Evolutionary conservation across 2,113 vertebrate species (phyloP).

Genomic region (Rhinichthys klamathensis): DNA sequence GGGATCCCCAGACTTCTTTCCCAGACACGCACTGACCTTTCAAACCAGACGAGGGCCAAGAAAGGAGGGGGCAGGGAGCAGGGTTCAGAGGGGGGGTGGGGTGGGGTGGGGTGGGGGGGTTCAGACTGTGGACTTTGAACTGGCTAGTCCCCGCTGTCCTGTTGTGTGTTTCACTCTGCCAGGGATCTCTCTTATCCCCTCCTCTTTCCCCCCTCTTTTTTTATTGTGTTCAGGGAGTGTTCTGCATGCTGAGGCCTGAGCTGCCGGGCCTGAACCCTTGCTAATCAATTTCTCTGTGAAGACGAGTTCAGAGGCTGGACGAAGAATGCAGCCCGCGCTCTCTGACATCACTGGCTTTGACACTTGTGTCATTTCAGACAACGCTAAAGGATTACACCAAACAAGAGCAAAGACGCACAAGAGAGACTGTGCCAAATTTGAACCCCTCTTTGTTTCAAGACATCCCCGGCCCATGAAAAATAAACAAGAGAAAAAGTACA

Average conservation of each 20-base stretch:
- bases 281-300: slow-evolving; percentile 99
- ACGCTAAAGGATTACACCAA: slow-evolving; percentile 59
- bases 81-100: slow-evolving; percentile 76
- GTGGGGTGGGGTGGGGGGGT: slow-evolving; percentile 46
- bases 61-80: slow-evolving; percentile 67
- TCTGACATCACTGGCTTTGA: slow-evolving; percentile 79
- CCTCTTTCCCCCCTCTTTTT: slow-evolving; percentile 60
- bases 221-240: slow-evolving; percentile 86
- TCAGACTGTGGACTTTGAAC: slow-evolving; percentile 90
- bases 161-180: slow-evolving; percentile 86
- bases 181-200: slow-evolving; percentile 64
- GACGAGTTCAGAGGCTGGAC: slow-evolving; percentile 72
- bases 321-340: slow-evolving; percentile 74
- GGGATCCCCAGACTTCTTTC: slow-evolving; percentile 91
- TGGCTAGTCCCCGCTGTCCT: slow-evolving; percentile 84
- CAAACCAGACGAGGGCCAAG: slow-evolving; percentile 91
- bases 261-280: slow-evolving; percentile 91
- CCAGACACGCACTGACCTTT: slow-evolving; percentile 98
- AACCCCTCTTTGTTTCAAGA: slow-evolving; percentile 44
- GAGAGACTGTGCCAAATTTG: slow-evolving; percentile 19
- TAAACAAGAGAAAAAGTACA: slow-evolving; percentile 40
- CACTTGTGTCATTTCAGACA: slow-evolving; percentile 70
- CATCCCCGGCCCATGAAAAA: slow-evolving; percentile 27
- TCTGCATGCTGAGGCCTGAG: slow-evolving; percentile 89
- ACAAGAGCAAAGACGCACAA: slow-evolving; percentile 44